Evolutionary conservation across 53 echinoderm and acorn worm species (phyloP), one percentile per base, ranked within the genome.

Genomic region (Crossaster papposus): DNA sequence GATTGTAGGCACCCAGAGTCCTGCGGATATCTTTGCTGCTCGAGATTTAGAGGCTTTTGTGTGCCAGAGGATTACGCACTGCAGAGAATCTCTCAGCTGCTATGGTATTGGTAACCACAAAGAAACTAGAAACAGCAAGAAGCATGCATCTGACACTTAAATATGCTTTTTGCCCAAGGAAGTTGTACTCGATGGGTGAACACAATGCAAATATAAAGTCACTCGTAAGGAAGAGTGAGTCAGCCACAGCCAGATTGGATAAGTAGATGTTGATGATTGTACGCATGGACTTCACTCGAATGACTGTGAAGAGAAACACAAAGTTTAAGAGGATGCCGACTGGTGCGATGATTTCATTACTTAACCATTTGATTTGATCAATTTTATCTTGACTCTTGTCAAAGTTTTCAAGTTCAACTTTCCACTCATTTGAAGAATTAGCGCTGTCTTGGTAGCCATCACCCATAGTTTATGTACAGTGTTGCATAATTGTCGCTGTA

Each of bases 61-160:
- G 51, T 51, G 23, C n/a, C 78, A 78, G 78, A 22, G 78, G 78
- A 78, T 78, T 7, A 7, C 28, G 44, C 17, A 51, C 51, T 50
- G 78, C 78, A 51, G 78, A 78, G 78, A 78, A 51, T 78, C 78
- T 78, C 78, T 78, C 78, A 51, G 34, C 28, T 28, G 78, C 78
- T 78, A 78, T 28, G 32, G 51, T 17, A 0, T 51, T 28, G 32
- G 51, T 17, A 0, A 31, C 9, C 7, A 78, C 51, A 51, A 78
- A 51, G 52, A 22, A 78, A 23, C 5, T 50, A 51, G 78, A 78
- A 24, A 51, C 78, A 34, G 28, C 11, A 26, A 20, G 9, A 6
- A 68, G 11, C 68, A 68, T 68, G 68, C 3, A 68, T 68, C 28
- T 26, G n/a, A 68, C 1, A 26, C 22, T 68, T 0, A 0, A 1